Conservation (phyloP, 2,888 invertebrate genomes). For the Sepioteuthis lessoniana region DNA sequence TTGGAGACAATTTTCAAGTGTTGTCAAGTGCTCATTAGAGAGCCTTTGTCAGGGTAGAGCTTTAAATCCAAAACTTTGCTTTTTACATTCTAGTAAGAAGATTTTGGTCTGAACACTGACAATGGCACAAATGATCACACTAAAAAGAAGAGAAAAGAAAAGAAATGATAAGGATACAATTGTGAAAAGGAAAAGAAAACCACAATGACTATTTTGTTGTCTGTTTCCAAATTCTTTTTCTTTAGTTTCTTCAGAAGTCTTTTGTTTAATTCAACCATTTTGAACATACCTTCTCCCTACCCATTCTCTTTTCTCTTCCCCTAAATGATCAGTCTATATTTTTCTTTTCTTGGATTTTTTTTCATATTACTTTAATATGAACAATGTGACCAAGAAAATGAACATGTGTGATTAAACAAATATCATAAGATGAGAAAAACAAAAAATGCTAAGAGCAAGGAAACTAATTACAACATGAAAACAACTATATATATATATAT, state of each 20-base stretch:
- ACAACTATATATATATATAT: not conserved
- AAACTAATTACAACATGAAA: not conserved
- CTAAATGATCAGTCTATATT: not conserved
- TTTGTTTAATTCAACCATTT: not conserved
- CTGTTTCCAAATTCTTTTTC: conserved; percentile 33
- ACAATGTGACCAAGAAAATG: not conserved
- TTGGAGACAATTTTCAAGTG: conserved; percentile 33
- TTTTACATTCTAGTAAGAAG: not conserved
- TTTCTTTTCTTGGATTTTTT: not conserved
- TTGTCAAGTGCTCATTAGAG: conserved; percentile 33
- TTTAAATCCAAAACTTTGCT: conserved; percentile 33
- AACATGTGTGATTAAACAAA: not conserved
- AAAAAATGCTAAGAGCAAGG: not conserved
- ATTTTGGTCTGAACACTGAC: conserved; percentile 33
- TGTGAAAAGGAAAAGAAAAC: not conserved
- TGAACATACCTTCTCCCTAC: not conserved
- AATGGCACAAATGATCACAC: conserved; percentile 7
- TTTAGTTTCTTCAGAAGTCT: not conserved
- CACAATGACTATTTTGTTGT: not conserved
- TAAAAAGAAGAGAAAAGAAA: not conserved
- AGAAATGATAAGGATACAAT: not conserved
- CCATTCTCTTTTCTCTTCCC: not conserved
- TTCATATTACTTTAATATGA: not conserved
- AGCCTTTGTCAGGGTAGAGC: conserved; percentile 11
- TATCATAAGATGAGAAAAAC: no score